Evolutionary conservation across 2,113 vertebrate genomes (phyloP).

Genomic region (Naja naja): DNA sequence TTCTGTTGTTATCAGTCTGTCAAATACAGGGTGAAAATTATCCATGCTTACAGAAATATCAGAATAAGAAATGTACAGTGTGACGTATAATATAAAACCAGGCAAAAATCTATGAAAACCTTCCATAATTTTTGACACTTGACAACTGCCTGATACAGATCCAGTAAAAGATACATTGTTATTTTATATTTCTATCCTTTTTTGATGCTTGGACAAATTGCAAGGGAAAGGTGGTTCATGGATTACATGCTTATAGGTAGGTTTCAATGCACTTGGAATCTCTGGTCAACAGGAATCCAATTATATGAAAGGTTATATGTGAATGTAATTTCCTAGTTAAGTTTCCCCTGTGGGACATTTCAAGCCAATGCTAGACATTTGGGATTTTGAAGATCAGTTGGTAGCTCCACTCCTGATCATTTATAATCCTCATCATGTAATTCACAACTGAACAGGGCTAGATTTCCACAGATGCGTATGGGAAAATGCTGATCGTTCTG

Average conservation of each 20-base stretch:
- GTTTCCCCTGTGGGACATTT: too few species aligned
- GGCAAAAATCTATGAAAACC: neutral
- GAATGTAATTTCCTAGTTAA: neutral
- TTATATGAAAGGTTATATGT: neutral
- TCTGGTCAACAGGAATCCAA: neutral
- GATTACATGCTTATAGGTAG: neutral
- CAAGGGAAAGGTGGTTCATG: neutral
- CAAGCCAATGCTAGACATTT: neutral
- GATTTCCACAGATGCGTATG: neutral
- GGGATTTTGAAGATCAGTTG: neutral
- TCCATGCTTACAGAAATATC: neutral
- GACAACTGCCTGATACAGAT: neutral
- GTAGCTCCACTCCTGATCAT: neutral
- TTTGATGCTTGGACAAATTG: neutral
- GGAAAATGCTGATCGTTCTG: neutral
- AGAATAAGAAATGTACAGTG: neutral
- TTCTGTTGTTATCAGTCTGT: neutral
- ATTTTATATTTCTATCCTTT: neutral
- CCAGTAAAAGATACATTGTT: neutral
- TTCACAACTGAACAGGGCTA: neutral
- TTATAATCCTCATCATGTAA: neutral
- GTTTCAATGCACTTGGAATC: neutral
- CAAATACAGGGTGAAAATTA: neutral
- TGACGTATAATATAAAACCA: neutral
- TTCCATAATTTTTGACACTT: neutral